Evolutionary conservation across 2,113 vertebrate genomes (phyloP).

Genomic region (Bostrychus sinensis): DNA sequence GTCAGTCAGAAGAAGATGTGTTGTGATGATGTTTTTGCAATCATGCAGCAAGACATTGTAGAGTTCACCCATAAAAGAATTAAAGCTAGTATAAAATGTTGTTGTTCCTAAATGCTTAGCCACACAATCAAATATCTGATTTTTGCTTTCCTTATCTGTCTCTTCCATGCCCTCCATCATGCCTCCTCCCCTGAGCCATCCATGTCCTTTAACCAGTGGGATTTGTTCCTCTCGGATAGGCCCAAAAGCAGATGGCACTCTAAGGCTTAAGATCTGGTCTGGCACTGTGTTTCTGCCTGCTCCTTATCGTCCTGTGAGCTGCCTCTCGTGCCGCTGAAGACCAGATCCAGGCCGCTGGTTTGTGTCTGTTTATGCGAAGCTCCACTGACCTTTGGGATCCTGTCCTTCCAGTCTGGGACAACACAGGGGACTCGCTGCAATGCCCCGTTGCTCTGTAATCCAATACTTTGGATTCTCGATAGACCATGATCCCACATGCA

Average conservation of each 20-base stretch:
- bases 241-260: slow-evolving; percentile 64
- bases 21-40: too few species aligned
- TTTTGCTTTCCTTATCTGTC: background rate
- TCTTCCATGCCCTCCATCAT: slow-evolving; percentile 8
- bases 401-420: slow-evolving; percentile 46
- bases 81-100: background rate
- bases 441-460: slow-evolving; percentile 24
- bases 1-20: background rate
- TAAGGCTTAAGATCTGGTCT: slow-evolving; percentile 55
- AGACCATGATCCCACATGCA: slow-evolving; percentile 30
- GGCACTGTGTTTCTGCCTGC: slow-evolving; percentile 58
- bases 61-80: background rate
- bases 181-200: slow-evolving; percentile 6
- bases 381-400: slow-evolving; percentile 54
- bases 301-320: slow-evolving; percentile 63
- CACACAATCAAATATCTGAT: background rate
- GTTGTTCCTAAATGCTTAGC: background rate
- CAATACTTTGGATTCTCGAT: slow-evolving; percentile 32
- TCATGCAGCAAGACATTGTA: background rate
- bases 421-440: slow-evolving; percentile 39
- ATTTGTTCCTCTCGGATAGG: slow-evolving; percentile 64
- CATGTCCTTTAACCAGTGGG: slow-evolving; percentile 51
- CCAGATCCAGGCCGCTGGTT: slow-evolving; percentile 58
- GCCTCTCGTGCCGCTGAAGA: slow-evolving; percentile 46
- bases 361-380: slow-evolving; percentile 60